These are phyloP conservation scores for Drosophila subquinaria DNA, from an alignment of 2,888 invertebrate species.

Conservation along the genomic window DNA sequence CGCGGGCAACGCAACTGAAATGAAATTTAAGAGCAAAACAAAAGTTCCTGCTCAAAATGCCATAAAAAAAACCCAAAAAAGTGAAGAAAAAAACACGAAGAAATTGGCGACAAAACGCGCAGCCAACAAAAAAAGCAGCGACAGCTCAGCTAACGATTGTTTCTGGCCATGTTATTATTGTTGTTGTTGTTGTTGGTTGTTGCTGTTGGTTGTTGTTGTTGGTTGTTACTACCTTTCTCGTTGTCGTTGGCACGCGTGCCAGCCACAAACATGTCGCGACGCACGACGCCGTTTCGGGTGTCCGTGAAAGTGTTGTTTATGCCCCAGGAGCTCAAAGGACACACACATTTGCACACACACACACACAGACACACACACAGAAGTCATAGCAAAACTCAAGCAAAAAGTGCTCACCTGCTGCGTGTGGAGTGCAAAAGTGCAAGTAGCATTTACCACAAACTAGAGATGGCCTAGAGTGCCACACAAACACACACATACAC, in stretches of 20 bases:
- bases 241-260: slow-evolving; percentile 57
- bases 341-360: slow-evolving; percentile 18
- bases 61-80: slow-evolving; percentile 31
- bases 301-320: slow-evolving; percentile 73
- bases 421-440: slow-evolving; percentile 40
- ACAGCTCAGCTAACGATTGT: slow-evolving; percentile 32
- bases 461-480: slow-evolving; percentile 17
- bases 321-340: slow-evolving; percentile 43
- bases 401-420: slow-evolving; percentile 56
- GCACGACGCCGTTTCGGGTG: slow-evolving; percentile 56
- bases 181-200: slow-evolving; percentile 13
- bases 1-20: slow-evolving; percentile 35
- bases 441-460: slow-evolving; percentile 24
- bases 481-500: neutral
- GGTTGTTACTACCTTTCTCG: slow-evolving; percentile 13
- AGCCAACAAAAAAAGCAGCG: slow-evolving; percentile 20
- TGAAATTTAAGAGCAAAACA: slow-evolving; percentile 59
- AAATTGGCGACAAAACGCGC: slow-evolving; percentile 37
- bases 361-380: neutral
- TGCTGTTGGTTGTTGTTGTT: slow-evolving; percentile 21
- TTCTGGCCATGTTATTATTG: slow-evolving; percentile 8
- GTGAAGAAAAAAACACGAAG: slow-evolving; percentile 13
- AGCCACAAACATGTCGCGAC: slow-evolving; percentile 74
- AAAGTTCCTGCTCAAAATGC: slow-evolving; percentile 44
- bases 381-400: slow-evolving; percentile 21